phyloP scores from a whole-genome alignment of 2,797 vertebrate genomes.

The Eulemur albifrons region DNA sequence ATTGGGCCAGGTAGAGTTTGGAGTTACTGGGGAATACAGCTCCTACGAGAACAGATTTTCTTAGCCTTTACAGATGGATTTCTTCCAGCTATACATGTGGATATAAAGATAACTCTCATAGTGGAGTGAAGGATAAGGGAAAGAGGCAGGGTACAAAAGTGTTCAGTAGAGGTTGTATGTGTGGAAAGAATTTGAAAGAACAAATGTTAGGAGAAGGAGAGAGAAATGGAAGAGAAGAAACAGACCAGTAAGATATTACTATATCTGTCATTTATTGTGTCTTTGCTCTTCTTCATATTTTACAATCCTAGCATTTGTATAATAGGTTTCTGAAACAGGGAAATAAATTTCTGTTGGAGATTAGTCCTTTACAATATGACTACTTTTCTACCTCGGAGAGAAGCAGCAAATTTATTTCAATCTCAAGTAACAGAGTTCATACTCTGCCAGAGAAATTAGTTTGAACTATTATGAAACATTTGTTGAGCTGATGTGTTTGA shows the following conservation, averaged over 20 bases:
- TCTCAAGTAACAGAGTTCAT: neutral
- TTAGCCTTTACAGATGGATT: neutral
- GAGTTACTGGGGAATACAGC: neutral
- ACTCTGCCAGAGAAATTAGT: neutral
- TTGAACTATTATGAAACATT: neutral
- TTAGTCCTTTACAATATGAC: neutral
- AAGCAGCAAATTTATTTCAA: conserved; percentile 25
- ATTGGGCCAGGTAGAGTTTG: neutral
- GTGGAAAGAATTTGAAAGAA: neutral
- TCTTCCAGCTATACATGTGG: neutral
- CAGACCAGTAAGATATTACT: neutral
- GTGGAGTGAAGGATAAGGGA: neutral
- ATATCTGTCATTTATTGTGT: neutral
- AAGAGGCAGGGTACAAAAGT: neutral
- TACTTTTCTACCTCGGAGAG: neutral
- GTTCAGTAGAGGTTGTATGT: neutral
- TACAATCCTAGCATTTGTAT: neutral
- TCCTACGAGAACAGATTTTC: neutral
- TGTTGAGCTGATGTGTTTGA: conserved; percentile 19
- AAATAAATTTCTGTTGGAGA: neutral
- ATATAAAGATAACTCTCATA: neutral
- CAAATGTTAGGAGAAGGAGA: neutral
- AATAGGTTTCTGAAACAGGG: neutral
- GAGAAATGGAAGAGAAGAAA: neutral
- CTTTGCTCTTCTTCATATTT: neutral